Base-by-base conservation (phyloP, 2,888 invertebrate genomes). In the Spialia ferax region DNA sequence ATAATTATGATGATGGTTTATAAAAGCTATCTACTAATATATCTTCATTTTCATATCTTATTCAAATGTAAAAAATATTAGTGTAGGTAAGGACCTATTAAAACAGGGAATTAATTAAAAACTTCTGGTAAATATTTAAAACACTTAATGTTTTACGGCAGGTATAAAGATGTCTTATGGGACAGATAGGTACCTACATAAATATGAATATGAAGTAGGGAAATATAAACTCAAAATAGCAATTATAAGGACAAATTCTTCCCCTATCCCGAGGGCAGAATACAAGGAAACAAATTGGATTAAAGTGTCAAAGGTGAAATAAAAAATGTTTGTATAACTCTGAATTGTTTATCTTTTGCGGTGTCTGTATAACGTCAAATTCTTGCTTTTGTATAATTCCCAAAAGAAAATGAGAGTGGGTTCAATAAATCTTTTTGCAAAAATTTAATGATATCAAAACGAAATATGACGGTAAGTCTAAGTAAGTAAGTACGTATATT, bases 271-370 rank as follows among this genome's bases (percentile, higher is more conserved):
- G 73, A 73, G 92, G 88, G 93, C 78, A 79, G 81, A 77, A 88
- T 91, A 84, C 82, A 88, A 88, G 86, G 82, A 89, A 92, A 91
- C 90, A 92, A 93, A 93, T 93, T 93, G 89, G 92, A 93, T 93
- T 93, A 92, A 91, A 92, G 84, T 93, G 92, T 93, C 93, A 93
- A 93, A 93, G 93, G 91, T 93, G 88, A 91, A 89, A 93, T 91
- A 92, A 92, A 92, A 90, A 76, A 80, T 79, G 84, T 77, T 59
- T 65, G 48, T 66, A 54, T 54, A 50, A 52, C 52, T 66, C 26
- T 23, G 80, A 85, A 86, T 87, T 86, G 82, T 87, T 85, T 56
- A 85, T 87, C 81, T 86, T 83, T 76, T 74, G 82, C 84, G 77
- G 84, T 82, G 87, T 88, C 91, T 93, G 92, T 80, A 78, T 78